Conservation (phyloP, 1,140 invertebrate genomes). For the Heliconius hewitsoni region DNA sequence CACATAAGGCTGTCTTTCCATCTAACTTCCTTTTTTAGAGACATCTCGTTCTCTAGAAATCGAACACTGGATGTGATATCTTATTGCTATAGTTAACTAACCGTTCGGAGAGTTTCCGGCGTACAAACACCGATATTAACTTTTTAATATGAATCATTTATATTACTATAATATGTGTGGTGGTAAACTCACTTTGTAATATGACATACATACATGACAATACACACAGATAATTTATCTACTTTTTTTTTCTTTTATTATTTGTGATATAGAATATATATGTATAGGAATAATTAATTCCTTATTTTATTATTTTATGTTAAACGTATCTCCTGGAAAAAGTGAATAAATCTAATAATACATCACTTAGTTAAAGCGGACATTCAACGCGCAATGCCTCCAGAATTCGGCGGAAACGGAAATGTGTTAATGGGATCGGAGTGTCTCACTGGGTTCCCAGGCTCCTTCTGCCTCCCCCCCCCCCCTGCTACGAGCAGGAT, state of each 20-base stretch:
- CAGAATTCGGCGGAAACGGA: too few species aligned
- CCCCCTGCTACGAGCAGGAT: too few species aligned
- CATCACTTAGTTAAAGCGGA: too few species aligned
- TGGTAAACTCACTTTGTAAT: not conserved
- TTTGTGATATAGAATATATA: too few species aligned
- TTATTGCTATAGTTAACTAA: conserved; percentile 34
- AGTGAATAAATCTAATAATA: too few species aligned
- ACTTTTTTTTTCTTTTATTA: not conserved
- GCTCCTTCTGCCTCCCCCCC: too few species aligned
- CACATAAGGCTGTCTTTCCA: conserved; percentile 15
- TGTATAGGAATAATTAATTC: too few species aligned
- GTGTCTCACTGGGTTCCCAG: not conserved
- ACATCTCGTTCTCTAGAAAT: conserved; percentile 29
- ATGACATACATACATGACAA: not conserved
- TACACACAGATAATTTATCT: too few species aligned
- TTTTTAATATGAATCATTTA: conserved; percentile 6
- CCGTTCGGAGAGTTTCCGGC: conserved; percentile 27
- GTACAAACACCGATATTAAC: not conserved
- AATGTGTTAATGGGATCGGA: not conserved
- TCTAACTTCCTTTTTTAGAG: not conserved
- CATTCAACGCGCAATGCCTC: too few species aligned
- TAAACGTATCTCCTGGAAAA: too few species aligned
- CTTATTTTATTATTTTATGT: too few species aligned
- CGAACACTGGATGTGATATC: conserved; percentile 36
- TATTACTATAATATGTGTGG: not conserved